Evolutionary conservation across 2,113 vertebrate genomes (phyloP), one percentile per base, ranked within the genome.

Genomic region (Thalassoma bifasciatum): DNA sequence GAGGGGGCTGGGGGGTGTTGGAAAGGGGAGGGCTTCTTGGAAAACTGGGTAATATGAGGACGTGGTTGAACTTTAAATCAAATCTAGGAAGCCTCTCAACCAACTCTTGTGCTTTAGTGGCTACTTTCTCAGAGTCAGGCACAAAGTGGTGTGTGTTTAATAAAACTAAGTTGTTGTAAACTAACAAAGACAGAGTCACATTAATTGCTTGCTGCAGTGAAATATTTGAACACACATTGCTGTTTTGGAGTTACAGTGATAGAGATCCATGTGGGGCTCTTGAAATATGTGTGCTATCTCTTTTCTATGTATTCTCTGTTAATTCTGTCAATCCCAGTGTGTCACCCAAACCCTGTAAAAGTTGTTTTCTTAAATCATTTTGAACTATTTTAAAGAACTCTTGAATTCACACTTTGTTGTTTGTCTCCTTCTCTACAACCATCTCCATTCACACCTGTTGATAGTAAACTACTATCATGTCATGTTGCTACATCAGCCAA

Each of bases 271-370:
- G 71, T 82, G 8, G 42, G 66, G n/a, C 1, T 17, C 9, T 50
- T 47, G 37, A 79, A 87, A 88, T 78, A 78, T 81, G 52, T 61
- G 77, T 65, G 88, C 85, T 85, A 72, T 76, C 60, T 53, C 26
- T 16, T 34, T 44, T n/a, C 30, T 60, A 66, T 8, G 10, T 72
- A 62, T 64, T 11, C 19, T 37, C 46, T 34, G 46, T 60, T 17
- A 2, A 6, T 7, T 8, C 44, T 47, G 17, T n/a, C 10, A 24
- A 16, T 6, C 34, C 42, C 74, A 53, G 34, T 60, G 24, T 37
- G 66, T 69, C 66, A 51, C 1, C 59, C n/a, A n/a, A n/a, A n/a
- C n/a, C 47, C 34, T 8, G 26, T 2, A n/a, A 61, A 56, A 26
- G 57, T 21, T 65, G 52, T 24, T 3, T 17, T 42, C 47, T 12